A percentile compares a stretch with the other conserved stretches of the same genome.
Evolutionary conservation across 2,888 invertebrate species (phyloP).

Genomic region (Dexiosoma caninum): DNA sequence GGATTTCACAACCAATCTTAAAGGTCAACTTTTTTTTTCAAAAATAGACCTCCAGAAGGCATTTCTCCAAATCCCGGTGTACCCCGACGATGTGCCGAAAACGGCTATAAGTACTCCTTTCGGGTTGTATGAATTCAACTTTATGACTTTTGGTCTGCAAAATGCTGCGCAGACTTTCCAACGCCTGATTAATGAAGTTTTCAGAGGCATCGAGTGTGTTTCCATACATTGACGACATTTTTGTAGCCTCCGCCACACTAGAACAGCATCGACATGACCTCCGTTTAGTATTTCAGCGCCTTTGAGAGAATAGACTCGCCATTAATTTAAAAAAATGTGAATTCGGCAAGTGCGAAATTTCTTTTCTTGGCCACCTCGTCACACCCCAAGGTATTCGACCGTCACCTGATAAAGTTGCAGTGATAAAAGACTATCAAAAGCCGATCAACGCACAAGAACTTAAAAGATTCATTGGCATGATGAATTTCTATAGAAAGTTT

Average conservation of each 20-base stretch:
- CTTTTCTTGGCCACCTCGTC: slow-evolving; percentile 47
- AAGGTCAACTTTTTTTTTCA: neutral
- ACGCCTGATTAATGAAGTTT: slow-evolving; percentile 43
- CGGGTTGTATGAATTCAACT: neutral
- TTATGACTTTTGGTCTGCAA: slow-evolving; percentile 35
- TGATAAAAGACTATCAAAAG: too few species aligned
- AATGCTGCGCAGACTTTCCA: slow-evolving; percentile 56
- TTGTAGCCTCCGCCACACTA: slow-evolving; percentile 17
- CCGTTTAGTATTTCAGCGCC: slow-evolving; percentile 31
- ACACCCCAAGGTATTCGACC: too few species aligned
- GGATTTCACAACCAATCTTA: neutral
- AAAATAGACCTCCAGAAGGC: neutral
- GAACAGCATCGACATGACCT: slow-evolving; percentile 59
- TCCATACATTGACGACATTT: slow-evolving; percentile 57
- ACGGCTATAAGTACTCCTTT: neutral
- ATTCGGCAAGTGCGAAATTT: neutral
- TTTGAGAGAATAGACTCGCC: neutral
- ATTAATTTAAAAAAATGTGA: slow-evolving; percentile 28
- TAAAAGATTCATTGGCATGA: slow-evolving; percentile 59
- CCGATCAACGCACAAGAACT: slow-evolving; percentile 30
- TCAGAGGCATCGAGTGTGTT: slow-evolving; percentile 35
- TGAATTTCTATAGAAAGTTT: slow-evolving; percentile 63
- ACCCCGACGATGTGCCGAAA: neutral
- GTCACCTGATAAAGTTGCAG: too few species aligned
- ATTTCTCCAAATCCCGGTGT: neutral